A percentile compares a stretch with the other conserved stretches of the same genome.
Evolutionary conservation across 2,888 invertebrate genomes (phyloP).

Genomic region (Acrocyrtus sp.): DNA sequence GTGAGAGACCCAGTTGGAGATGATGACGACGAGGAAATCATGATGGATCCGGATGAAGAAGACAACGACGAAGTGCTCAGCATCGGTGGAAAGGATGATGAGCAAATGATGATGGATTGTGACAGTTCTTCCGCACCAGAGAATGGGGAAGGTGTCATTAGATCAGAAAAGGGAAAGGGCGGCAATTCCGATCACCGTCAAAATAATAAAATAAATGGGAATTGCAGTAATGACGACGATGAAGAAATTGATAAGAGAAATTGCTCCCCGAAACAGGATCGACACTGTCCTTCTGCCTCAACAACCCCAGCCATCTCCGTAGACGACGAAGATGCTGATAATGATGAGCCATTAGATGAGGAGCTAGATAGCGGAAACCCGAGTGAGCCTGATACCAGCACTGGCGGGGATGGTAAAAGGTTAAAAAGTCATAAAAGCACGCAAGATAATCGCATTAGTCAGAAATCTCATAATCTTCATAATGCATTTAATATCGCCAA

Average conservation of each 20-base stretch:
- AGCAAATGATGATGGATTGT: constrained; percentile 60
- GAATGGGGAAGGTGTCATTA: constrained; percentile 22
- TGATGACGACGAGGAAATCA: constrained; percentile 49
- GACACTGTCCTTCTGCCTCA: constrained; percentile 33
- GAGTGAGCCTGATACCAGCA: constrained; percentile 33
- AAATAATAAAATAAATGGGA: constrained; percentile 41
- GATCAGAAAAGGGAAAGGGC: constrained; percentile 31
- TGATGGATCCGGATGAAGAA: constrained; percentile 43
- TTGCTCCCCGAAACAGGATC: constrained; percentile 6
- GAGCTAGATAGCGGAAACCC: constrained; percentile 39
- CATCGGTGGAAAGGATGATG: constrained; percentile 60
- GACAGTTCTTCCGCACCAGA: constrained; percentile 58
- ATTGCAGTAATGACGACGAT: constrained; percentile 21
- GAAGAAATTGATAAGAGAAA: constrained; percentile 13
- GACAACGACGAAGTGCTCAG: constrained; percentile 62
- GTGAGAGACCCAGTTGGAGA: constrained; percentile 39
- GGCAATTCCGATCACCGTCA: constrained; percentile 2
- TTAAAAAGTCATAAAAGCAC: constrained; percentile 34
- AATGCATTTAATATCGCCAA: constrained; percentile 34
- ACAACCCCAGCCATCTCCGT: constrained; percentile 20
- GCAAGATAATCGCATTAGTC: constrained; percentile 41
- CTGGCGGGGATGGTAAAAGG: constrained; percentile 18
- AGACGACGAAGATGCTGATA: too few species aligned
- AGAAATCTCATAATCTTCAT: constrained; percentile 27
- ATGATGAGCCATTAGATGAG: constrained; percentile 3